phyloP scores from a whole-genome alignment of 2,888 invertebrate species.

The Campoplex capitator region DNA sequence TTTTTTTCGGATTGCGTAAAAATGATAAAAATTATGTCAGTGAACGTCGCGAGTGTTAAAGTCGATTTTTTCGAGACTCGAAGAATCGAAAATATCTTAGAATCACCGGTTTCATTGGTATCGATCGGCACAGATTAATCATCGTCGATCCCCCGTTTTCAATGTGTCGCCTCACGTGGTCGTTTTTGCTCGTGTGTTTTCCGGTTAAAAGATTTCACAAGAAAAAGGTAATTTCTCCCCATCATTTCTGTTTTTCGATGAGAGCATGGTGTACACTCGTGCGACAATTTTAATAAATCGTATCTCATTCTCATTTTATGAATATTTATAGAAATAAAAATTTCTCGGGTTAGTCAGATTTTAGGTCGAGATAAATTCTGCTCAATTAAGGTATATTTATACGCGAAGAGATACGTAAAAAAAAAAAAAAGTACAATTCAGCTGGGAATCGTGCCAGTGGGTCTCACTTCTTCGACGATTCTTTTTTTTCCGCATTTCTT shows the following conservation, averaged over 20 bases:
- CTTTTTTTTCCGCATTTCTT: slow-evolving; percentile 20
- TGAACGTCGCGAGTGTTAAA: neutral
- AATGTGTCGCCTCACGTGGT: slow-evolving; percentile 48
- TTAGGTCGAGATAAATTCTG: slow-evolving; percentile 38
- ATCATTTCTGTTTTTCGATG: neutral
- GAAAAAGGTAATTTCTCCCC: slow-evolving; percentile 61
- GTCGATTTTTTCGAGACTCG: neutral
- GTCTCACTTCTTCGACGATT: slow-evolving; percentile 52
- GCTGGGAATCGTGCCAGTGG: slow-evolving; percentile 71
- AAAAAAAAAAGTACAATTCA: slow-evolving; percentile 38
- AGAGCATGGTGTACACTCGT: neutral
- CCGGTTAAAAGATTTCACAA: slow-evolving; percentile 40
- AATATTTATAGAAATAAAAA: slow-evolving; percentile 36
- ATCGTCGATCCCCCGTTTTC: neutral
- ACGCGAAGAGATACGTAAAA: slow-evolving; percentile 7
- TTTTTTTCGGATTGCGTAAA: neutral
- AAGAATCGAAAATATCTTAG: neutral
- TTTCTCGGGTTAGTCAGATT: neutral
- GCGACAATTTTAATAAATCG: neutral
- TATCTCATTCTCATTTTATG: slow-evolving; percentile 10
- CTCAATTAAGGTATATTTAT: slow-evolving; percentile 48
- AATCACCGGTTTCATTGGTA: neutral
- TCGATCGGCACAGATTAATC: neutral
- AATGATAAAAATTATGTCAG: neutral
- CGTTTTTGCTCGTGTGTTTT: slow-evolving; percentile 46